phyloP scores from a whole-genome alignment of 2,888 invertebrate species.

The Agriopis marginaria region DNA sequence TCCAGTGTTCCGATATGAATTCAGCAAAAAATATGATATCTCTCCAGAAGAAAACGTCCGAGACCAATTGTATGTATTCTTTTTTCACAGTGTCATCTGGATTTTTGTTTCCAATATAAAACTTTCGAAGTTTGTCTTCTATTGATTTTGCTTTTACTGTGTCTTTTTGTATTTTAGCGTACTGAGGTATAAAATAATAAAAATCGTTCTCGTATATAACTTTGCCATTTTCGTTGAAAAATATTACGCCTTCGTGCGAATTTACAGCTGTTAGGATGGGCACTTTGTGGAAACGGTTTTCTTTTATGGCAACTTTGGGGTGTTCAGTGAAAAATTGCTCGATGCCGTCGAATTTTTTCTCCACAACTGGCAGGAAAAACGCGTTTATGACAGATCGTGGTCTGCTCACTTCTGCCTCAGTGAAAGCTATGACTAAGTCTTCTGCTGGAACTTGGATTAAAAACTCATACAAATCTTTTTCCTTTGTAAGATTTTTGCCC shows the following conservation, averaged over 20 bases:
- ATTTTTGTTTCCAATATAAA: conserved; percentile 63
- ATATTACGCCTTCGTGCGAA: conserved; percentile 70
- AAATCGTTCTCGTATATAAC: conserved; percentile 63
- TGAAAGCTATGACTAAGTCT: conserved; percentile 64
- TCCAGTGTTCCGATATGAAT: conserved; percentile 50
- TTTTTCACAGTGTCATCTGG: conserved; percentile 49
- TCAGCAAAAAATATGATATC: conserved; percentile 63
- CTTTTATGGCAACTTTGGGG: conserved; percentile 57
- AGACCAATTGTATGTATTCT: conserved; percentile 63
- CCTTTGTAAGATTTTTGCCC: conserved; percentile 58
- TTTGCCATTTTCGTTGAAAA: conserved; percentile 61
- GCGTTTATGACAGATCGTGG: conserved; percentile 57
- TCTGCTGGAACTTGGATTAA: conserved; percentile 60
- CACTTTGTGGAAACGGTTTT: conserved; percentile 61
- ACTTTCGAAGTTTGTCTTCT: conserved; percentile 50
- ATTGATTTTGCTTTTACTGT: conserved; percentile 43
- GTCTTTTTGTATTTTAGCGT: conserved; percentile 50
- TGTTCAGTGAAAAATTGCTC: conserved; percentile 64
- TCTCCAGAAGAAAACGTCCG: conserved; percentile 65
- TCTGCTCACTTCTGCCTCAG: conserved; percentile 58
- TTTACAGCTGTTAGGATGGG: conserved; percentile 63
- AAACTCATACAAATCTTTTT: conserved; percentile 58
- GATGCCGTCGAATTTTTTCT: conserved; percentile 64
- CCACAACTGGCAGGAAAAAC: conserved; percentile 68
- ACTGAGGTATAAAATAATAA: conserved; percentile 64